Evolutionary conservation across 2,888 invertebrate genomes (phyloP), one percentile per base, ranked within the genome.

Genomic region (Myopa tessellatipennis): DNA sequence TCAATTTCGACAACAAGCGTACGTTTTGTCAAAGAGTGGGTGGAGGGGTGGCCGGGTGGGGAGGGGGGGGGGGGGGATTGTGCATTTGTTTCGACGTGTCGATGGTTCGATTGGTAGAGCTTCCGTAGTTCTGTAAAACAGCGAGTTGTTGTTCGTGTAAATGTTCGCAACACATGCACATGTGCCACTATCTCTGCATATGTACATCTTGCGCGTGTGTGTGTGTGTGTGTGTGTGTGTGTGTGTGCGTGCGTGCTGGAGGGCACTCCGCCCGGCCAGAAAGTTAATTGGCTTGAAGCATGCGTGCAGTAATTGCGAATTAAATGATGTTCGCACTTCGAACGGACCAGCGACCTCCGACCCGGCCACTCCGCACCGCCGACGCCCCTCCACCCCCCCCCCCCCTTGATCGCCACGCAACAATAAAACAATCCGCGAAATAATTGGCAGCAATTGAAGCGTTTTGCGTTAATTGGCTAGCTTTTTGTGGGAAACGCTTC

Each of bases 261-360:
- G 38, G 38, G 61, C 34, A 4, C 8, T 65, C 65, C 38, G 7
- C 38, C 7, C 16, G 38, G 14, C 38, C 70, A 70, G 50, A 36
- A 34, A 70, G 61, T 73, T 73, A 73, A 73, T 73, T 73, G 72
- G 61, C 61, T 61, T 73, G 38, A 63, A 73, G 61, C 26, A 45
- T 61, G 72, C 72, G 72, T 61, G 60, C 58, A 40, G 36, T 45
- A 73, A 73, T 73, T 73, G 61, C 58, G 45, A 73, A 73, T 73
- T 73, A 73, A 73, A 60, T 60, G 61, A 55, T 70, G 70, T 70
- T 70, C 55, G 34, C 55, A 55, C 70, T 70, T 70, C 52, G 52
- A 52, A 36, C 16, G 14, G n/a, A 70, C 52, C 16, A 16, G 26
- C 14, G 34, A 14, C 4, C 36, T 16, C 26, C 55, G 26, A 34